These are phyloP conservation scores for Helobdella robusta DNA, from an alignment of 2,888 invertebrate genomes.

Conservation along the genomic window DNA sequence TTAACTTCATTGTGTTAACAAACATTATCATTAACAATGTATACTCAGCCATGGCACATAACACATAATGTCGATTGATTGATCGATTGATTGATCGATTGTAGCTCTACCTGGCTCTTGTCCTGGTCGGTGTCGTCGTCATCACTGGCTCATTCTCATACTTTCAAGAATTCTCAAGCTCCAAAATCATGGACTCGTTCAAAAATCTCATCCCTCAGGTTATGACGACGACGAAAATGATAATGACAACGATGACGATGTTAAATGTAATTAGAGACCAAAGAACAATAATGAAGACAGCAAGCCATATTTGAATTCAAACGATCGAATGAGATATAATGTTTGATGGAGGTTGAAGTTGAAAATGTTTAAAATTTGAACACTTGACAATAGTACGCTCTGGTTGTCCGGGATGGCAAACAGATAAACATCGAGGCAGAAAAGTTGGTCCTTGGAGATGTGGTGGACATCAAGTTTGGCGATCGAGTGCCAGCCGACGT, in stretches of 20 bases:
- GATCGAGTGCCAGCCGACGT: slow-evolving; percentile 26
- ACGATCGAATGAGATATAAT: no score
- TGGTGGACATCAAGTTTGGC: slow-evolving; percentile 26
- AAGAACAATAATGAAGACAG: no score
- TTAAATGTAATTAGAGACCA: no score
- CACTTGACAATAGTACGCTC: slow-evolving; percentile 20
- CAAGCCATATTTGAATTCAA: no score
- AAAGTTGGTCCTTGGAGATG: slow-evolving; percentile 22
- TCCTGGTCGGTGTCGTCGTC: slow-evolving; percentile 22
- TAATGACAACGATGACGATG: no score
- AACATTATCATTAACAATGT: no score
- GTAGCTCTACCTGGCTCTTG: slow-evolving; percentile 25
- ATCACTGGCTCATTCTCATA: slow-evolving; percentile 23
- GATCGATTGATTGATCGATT: no score
- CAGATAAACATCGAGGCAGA: slow-evolving; percentile 11
- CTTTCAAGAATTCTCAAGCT: slow-evolving; percentile 25
- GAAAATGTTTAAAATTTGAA: no score
- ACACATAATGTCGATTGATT: no score
- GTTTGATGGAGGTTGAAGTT: no score
- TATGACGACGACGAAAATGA: no score
- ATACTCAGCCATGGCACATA: no score
- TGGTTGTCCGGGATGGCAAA: slow-evolving; percentile 23
- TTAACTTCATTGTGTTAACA: neutral
- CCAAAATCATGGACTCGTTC: slow-evolving; percentile 26
- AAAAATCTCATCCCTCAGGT: slow-evolving; percentile 26